These are phyloP conservation scores for Eidolon dupreanum DNA, from an alignment of 2,797 vertebrate genomes.

Conservation along the genomic window DNA sequence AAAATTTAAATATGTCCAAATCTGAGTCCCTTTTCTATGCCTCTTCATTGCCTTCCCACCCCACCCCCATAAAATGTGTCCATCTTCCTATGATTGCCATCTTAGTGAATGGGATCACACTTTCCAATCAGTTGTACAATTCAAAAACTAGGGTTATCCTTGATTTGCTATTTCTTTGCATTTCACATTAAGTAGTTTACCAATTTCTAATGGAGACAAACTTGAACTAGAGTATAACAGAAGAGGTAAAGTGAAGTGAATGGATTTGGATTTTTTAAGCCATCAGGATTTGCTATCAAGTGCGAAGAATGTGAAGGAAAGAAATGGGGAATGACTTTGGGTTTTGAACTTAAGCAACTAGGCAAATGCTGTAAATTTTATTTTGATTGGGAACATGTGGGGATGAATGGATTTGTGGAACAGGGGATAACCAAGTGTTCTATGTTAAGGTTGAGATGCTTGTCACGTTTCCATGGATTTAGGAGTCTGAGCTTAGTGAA, in stretches of 20 bases:
- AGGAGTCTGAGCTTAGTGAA: neutral
- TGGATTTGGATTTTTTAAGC: neutral
- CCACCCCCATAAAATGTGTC: neutral
- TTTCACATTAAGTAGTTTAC: neutral
- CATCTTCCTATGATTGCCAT: neutral
- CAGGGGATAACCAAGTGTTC: neutral
- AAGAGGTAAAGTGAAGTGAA: neutral
- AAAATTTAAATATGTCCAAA: neutral
- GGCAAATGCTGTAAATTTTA: neutral
- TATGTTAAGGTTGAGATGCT: neutral
- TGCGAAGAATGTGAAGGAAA: slow-evolving; percentile 27
- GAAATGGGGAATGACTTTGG: neutral
- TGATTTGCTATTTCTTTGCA: neutral
- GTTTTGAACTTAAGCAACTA: neutral
- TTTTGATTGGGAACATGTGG: neutral
- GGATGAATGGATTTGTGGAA: neutral
- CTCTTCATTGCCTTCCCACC: neutral
- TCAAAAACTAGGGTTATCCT: neutral
- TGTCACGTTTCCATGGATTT: neutral
- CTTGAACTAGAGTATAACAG: neutral
- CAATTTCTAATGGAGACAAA: neutral
- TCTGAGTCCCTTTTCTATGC: neutral
- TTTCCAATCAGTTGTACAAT: neutral
- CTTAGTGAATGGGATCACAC: neutral
- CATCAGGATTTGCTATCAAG: neutral